Evolutionary conservation across 2,797 vertebrate genomes (phyloP).

Genomic region (Argya squamiceps): DNA sequence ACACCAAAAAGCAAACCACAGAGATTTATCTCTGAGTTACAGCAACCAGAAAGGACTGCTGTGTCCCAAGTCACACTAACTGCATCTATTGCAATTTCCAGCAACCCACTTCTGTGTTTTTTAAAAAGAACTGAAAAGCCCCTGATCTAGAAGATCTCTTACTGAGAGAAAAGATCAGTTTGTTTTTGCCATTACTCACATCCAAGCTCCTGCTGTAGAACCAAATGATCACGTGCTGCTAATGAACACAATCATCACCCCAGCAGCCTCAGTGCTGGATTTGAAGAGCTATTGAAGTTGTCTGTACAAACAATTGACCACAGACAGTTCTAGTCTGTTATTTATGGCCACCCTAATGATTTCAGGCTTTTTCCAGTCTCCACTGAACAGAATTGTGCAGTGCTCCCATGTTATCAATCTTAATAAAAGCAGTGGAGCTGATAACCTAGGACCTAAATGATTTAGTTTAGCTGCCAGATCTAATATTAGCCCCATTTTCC

Average conservation of each 20-base stretch:
- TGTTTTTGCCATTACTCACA: not conserved
- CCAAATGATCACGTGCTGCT: not conserved
- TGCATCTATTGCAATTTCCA: not conserved
- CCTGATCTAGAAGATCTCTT: not conserved
- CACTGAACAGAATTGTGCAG: not conserved
- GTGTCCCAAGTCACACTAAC: not conserved
- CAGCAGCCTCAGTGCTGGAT: not conserved
- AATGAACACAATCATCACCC: not conserved
- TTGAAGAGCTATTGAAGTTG: not conserved
- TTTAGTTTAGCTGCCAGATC: not conserved
- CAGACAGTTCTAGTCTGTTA: not conserved
- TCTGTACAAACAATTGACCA: not conserved
- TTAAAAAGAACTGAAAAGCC: not conserved
- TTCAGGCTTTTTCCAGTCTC: not conserved
- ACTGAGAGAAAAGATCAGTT: not conserved
- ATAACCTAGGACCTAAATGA: constrained; percentile 13
- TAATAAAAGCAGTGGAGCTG: constrained; percentile 12
- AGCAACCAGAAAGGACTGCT: not conserved
- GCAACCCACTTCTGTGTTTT: not conserved
- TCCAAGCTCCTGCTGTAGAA: not conserved
- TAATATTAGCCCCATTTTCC: not conserved
- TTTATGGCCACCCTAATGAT: not conserved
- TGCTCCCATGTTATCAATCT: not conserved
- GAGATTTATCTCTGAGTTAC: not conserved
- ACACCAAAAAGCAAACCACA: not conserved